These are phyloP conservation scores for Tinea semifulvella DNA, from an alignment of 2,888 invertebrate genomes.

Conservation along the genomic window DNA sequence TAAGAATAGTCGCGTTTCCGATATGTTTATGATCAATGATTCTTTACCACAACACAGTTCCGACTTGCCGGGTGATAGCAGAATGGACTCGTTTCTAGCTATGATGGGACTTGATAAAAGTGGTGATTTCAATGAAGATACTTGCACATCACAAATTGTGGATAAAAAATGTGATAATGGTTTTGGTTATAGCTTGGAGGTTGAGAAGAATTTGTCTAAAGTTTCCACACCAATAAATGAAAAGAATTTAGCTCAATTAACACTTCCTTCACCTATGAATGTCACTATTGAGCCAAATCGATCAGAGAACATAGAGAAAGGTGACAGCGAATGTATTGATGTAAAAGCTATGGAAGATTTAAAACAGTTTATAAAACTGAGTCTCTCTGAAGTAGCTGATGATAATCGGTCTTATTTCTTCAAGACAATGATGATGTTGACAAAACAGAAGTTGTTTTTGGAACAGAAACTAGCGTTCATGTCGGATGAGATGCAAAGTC, in stretches of 20 bases:
- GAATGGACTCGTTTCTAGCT: conserved; percentile 50
- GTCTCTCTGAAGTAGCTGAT: conserved; percentile 45
- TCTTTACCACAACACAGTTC: conserved; percentile 37
- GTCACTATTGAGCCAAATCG: conserved; percentile 15
- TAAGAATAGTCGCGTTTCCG: conserved; percentile 33
- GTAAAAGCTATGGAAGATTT: conserved; percentile 39
- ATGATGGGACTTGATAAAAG: conserved; percentile 54
- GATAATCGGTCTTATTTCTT: conserved; percentile 53
- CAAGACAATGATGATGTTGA: conserved; percentile 57
- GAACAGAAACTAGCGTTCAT: conserved; percentile 47
- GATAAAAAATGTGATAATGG: conserved; percentile 41
- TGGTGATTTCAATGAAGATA: conserved; percentile 37
- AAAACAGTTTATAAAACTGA: conserved; percentile 49
- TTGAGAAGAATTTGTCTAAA: conserved; percentile 46
- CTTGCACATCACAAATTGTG: conserved; percentile 30
- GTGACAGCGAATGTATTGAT: conserved; percentile 24
- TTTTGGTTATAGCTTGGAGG: conserved; percentile 32
- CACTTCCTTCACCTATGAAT: conserved; percentile 36
- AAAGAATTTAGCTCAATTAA: conserved; percentile 34
- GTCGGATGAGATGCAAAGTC: conserved; percentile 39
- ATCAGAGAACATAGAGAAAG: neutral
- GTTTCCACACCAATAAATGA: conserved; percentile 49
- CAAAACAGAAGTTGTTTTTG: conserved; percentile 54
- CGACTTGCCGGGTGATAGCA: conserved; percentile 34
- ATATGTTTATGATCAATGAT: conserved; percentile 48